Conservation (phyloP, 2,797 vertebrate species). For the Falco naumanni region DNA sequence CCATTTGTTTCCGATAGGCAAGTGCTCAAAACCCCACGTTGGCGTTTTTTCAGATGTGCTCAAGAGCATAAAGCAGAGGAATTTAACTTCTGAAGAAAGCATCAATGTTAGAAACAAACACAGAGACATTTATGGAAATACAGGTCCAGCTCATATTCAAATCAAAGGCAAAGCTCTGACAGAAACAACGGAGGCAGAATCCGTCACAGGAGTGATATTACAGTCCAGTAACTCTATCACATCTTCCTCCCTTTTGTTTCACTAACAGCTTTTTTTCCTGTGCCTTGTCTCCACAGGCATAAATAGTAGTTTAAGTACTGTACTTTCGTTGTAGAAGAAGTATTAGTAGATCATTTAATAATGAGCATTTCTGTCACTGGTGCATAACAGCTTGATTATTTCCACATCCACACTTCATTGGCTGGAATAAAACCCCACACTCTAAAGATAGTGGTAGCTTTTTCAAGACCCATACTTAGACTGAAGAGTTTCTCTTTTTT, state of each 20-base stretch:
- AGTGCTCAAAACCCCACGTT: not conserved
- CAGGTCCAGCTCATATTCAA: not conserved
- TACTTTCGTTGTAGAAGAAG: not conserved
- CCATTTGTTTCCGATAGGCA: not conserved
- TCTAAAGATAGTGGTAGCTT: not conserved
- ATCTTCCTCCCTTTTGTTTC: not conserved
- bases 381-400: not conserved
- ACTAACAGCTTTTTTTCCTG: not conserved
- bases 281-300: not conserved
- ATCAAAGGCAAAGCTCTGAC: not conserved
- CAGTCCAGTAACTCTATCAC: not conserved
- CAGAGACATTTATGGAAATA: not conserved
- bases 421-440: not conserved
- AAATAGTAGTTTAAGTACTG: not conserved
- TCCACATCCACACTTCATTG: not conserved
- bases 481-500: not conserved
- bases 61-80: not conserved
- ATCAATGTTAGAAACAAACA: not conserved
- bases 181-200: not conserved
- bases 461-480: not conserved
- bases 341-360: not conserved
- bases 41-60: not conserved
- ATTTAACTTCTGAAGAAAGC: not conserved
- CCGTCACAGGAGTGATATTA: not conserved
- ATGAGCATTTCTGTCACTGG: not conserved